These are phyloP conservation scores for Planococcus citri DNA, from an alignment of 1,140 invertebrate genomes.

Conservation along the genomic window DNA sequence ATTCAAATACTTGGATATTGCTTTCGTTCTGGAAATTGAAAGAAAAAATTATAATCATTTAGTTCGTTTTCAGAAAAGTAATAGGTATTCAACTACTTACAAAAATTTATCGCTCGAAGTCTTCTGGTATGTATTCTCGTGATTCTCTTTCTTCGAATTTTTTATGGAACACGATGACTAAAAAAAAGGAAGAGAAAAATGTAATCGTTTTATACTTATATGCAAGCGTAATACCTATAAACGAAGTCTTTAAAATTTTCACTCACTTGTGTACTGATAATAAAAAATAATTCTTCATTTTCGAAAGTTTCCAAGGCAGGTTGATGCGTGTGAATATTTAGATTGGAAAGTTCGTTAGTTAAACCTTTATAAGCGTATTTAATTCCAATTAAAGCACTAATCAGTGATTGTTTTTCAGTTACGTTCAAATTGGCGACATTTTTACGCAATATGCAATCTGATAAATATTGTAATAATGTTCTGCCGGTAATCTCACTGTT, in stretches of 20 bases:
- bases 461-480: neutral
- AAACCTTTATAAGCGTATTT: neutral
- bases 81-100: neutral
- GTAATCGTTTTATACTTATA: too few relatives aligned
- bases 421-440: constrained; percentile 30
- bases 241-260: neutral
- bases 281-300: constrained; percentile 35
- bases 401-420: constrained; percentile 23
- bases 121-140: neutral
- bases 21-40: neutral
- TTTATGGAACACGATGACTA: neutral
- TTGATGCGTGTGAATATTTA: constrained; percentile 33
- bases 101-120: neutral
- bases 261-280: constrained; percentile 37
- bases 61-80: neutral
- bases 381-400: neutral
- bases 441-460: neutral
- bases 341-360: neutral
- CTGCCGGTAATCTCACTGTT: neutral
- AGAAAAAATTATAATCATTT: neutral
- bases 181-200: neutral
- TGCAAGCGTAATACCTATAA: neutral
- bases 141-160: neutral
- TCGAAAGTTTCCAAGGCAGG: constrained; percentile 37
- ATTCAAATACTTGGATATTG: neutral